Percentiles rank a stretch among this genome's conserved stretches.
phyloP scores from a whole-genome alignment of 1,140 invertebrate species.

The Neodiprion virginianus region DNA sequence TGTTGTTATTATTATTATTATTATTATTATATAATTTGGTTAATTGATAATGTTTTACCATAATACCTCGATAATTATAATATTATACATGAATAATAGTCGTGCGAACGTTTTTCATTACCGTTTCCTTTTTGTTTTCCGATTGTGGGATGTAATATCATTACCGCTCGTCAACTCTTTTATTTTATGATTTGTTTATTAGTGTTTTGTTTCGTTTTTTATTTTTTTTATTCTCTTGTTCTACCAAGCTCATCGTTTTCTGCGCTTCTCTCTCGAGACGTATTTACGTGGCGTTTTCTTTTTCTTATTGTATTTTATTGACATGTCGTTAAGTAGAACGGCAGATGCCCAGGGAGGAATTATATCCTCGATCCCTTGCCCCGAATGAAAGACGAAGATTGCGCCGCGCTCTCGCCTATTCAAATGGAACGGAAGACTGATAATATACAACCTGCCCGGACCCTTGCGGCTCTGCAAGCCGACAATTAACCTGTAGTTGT shows the following conservation, averaged over 20 bases:
- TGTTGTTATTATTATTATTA: neutral
- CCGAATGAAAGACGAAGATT: neutral
- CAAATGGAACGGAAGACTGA: neutral
- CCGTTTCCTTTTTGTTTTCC: conserved; percentile 13
- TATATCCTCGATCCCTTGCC: neutral
- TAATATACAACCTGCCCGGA: neutral
- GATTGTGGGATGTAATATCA: conserved; percentile 22
- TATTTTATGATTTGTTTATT: conserved; percentile 4
- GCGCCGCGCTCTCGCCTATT: neutral
- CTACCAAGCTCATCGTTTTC: conserved; percentile 18
- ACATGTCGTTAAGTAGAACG: neutral
- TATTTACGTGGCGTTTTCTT: neutral
- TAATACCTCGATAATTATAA: too few relatives aligned
- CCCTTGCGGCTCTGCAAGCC: neutral
- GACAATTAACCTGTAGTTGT: too few relatives aligned
- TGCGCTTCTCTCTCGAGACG: neutral
- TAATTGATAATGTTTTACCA: neutral
- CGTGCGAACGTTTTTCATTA: conserved; percentile 7
- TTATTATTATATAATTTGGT: neutral
- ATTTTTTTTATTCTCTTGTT: conserved; percentile 19
- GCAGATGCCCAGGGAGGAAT: neutral
- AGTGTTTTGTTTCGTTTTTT: conserved; percentile 8
- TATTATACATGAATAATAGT: neutral
- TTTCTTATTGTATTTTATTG: neutral
- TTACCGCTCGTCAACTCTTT: conserved; percentile 6